A percentile compares a stretch with the other conserved stretches of the same genome.
Conservation (phyloP, 2,888 invertebrate genomes). For the Cephonodes hylas region DNA sequence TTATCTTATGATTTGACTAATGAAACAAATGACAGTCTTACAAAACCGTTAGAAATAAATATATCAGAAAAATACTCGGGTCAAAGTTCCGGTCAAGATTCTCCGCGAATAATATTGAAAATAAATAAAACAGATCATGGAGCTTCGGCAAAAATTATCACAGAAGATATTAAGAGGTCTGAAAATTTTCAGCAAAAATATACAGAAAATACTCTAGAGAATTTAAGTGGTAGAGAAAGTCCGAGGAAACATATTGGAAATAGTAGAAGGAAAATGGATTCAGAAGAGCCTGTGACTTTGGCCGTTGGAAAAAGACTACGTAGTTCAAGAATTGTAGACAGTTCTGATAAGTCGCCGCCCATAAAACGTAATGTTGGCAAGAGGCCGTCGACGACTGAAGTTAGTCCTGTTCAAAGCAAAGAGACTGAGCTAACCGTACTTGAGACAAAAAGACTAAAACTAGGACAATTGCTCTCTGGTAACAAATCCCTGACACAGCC, state of each 20-base stretch:
- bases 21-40: constrained; percentile 54
- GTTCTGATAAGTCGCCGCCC: constrained; percentile 51
- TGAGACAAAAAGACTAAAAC: constrained; percentile 68
- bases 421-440: constrained; percentile 59
- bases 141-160: constrained; percentile 73
- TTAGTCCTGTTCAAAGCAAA: constrained; percentile 50
- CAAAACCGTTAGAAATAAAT: constrained; percentile 74
- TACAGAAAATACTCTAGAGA: constrained; percentile 53
- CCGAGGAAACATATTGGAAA: constrained; percentile 53
- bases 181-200: constrained; percentile 43
- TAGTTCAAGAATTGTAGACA: constrained; percentile 69
- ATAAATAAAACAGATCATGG: constrained; percentile 83
- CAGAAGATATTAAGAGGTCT: constrained; percentile 60
- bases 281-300: constrained; percentile 46
- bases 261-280: constrained; percentile 54
- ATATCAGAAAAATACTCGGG: constrained; percentile 62
- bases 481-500: constrained; percentile 67
- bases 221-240: constrained; percentile 50
- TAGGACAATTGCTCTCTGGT: constrained; percentile 64
- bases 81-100: constrained; percentile 74
- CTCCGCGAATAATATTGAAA: constrained; percentile 83
- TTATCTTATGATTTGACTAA: constrained; percentile 46
- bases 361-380: constrained; percentile 53
- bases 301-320: constrained; percentile 67
- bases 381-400: constrained; percentile 50